Evolutionary conservation across 2,113 vertebrate species (phyloP).

Genomic region (Fulmarus glacialis): DNA sequence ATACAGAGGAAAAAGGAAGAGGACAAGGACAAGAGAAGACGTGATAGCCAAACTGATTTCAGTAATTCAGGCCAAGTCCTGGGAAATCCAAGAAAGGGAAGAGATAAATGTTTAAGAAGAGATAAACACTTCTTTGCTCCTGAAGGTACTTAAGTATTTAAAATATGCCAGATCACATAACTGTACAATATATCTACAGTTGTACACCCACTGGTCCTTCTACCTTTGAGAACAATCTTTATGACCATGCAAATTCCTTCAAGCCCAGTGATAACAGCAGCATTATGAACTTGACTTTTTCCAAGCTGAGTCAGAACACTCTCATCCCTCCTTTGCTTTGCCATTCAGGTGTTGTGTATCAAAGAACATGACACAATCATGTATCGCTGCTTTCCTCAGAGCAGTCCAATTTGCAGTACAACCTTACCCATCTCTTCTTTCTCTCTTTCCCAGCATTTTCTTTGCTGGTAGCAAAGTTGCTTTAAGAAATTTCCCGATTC

Average conservation of each 20-base stretch:
- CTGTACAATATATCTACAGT: neutral
- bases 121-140: neutral
- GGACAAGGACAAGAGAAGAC: neutral
- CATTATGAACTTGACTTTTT: rapidly evolving
- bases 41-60: rapidly evolving
- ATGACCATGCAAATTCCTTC: neutral
- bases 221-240: neutral
- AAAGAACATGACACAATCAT: rapidly evolving
- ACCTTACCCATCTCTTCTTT: neutral
- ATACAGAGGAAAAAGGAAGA: neutral
- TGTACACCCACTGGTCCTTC: neutral
- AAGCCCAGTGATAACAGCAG: neutral
- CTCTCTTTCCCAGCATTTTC: neutral
- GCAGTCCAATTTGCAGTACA: neutral
- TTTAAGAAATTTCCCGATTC: neutral
- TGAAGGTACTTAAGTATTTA: neutral
- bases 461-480: neutral
- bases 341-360: neutral
- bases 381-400: neutral
- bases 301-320: neutral
- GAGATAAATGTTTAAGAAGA: neutral
- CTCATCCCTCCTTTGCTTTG: neutral
- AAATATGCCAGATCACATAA: neutral
- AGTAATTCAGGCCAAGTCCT: neutral
- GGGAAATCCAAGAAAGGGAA: neutral